phyloP scores from a whole-genome alignment of 2,888 invertebrate species.

The Zele albiditarsus region DNA sequence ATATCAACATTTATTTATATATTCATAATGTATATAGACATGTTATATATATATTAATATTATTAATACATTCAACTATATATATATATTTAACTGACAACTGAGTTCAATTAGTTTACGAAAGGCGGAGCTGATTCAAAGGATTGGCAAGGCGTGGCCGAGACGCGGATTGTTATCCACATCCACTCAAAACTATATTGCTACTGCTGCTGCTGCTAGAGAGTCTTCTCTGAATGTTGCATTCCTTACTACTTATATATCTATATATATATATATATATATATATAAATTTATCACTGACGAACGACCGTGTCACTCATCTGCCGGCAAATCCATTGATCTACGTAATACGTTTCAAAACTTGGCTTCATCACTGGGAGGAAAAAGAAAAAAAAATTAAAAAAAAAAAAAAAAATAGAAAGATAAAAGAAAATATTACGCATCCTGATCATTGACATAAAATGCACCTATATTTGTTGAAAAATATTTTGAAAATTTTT shows the following conservation, averaged over 20 bases:
- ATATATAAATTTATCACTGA: conserved; percentile 20
- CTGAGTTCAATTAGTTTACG: conserved; percentile 61
- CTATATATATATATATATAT: conserved; percentile 5
- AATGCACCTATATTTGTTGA: neutral
- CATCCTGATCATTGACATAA: neutral
- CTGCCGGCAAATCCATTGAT: conserved; percentile 50
- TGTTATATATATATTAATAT: neutral
- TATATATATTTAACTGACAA: conserved; percentile 43
- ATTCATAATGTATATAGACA: neutral
- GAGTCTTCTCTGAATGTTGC: neutral
- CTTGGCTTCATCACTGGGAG: neutral
- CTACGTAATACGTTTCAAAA: conserved; percentile 50
- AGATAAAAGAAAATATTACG: no score
- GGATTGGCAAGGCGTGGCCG: conserved; percentile 66
- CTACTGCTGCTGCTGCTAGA: conserved; percentile 47
- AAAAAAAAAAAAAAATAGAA: conserved; percentile 5
- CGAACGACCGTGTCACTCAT: conserved; percentile 53
- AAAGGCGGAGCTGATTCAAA: conserved; percentile 66
- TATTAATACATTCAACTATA: conserved; percentile 18
- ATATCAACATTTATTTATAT: conserved; percentile 6
- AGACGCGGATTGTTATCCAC: conserved; percentile 50
- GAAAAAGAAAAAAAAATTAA: conserved; percentile 12
- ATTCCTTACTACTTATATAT: conserved; percentile 5
- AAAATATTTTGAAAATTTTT: neutral
- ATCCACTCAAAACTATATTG: conserved; percentile 41